Evolutionary conservation across 2,797 vertebrate species (phyloP).

Genomic region (Triplophysa yarkandensis): DNA sequence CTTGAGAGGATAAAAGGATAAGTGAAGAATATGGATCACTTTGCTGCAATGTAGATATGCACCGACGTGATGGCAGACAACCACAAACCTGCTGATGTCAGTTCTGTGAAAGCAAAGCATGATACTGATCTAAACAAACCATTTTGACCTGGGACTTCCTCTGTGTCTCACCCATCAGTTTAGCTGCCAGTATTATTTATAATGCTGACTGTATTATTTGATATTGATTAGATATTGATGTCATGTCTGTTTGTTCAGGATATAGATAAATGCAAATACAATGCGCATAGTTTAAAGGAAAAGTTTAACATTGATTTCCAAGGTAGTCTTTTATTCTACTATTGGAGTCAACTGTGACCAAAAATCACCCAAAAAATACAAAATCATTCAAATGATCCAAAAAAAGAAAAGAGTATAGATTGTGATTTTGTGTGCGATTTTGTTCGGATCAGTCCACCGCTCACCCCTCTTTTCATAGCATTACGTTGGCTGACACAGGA

Average conservation of each 20-base stretch:
- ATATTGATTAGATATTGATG: too few relatives aligned
- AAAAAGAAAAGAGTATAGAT: too few relatives aligned
- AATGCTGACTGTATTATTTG: background rate
- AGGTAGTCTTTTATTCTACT: too few relatives aligned
- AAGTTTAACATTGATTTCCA: too few relatives aligned
- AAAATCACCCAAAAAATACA: too few relatives aligned
- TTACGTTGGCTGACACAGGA: too few relatives aligned
- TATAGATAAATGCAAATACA: background rate
- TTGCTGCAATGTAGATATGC: background rate
- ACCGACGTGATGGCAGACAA: background rate
- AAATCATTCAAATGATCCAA: too few relatives aligned
- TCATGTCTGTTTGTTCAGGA: background rate
- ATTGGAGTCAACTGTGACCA: too few relatives aligned
- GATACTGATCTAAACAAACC: slow-evolving; percentile 37
- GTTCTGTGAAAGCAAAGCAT: background rate
- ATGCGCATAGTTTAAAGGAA: background rate
- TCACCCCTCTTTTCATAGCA: too few relatives aligned
- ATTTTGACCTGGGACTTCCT: slow-evolving; percentile 12
- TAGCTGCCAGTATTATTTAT: background rate
- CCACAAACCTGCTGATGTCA: slow-evolving; percentile 10
- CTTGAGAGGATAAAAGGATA: too few relatives aligned
- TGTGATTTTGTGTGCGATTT: too few relatives aligned
- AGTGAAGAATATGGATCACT: background rate
- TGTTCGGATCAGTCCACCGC: too few relatives aligned
- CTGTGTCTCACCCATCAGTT: background rate